Base-by-base conservation (phyloP, 2,797 vertebrate genomes). In the Poeciliopsis infans region DNA sequence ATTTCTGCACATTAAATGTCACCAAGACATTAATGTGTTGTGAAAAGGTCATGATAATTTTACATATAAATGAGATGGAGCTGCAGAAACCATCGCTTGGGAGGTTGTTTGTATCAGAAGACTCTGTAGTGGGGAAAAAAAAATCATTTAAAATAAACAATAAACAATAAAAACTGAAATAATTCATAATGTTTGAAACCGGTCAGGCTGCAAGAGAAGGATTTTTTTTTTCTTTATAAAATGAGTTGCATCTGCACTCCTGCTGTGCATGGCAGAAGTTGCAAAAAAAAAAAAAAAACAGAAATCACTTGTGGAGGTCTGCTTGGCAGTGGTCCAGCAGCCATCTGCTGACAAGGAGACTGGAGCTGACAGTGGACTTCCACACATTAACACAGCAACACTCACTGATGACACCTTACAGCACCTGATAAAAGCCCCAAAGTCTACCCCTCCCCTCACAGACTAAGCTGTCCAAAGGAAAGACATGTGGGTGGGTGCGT, bases 321-420 rank as follows among this genome's bases (percentile, higher is more conserved):
- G 83, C 55, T 80, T 89, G 84, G 87, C 83, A 77, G 76, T 7
- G 33, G 71, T 89, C 76, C 86, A 87, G 80, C 53, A 49, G 59
- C 78, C 84, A 85, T 79, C 74, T 78, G 55, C 81, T 83, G 89
- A 84, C 81, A 85, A 53, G 82, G 79, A 83, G 75, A 78, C 61
- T 25, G 66, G 70, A 79, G 81, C 85, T 75, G 87, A 87, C 83
- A 74, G 76, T 74, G 78, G 81, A 80, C 85, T 41, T 86, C 79
- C 70, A 66, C 87, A 81, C 86, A 66, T 84, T 77, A 74, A 80
- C 39, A 68, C 87, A 80, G 72, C 77, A 74, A 57, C 78, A 68
- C 87, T 74, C 77, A 77, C 59, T 33, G 75, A 87, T 81, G 82
- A 79, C 82, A 88, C 72, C 55, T 86, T 79, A 81, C 81, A 86